Evolutionary conservation across 2,888 invertebrate species (phyloP), one percentile per base, ranked within the genome.

Genomic region (Melinaea marsaeus): DNA sequence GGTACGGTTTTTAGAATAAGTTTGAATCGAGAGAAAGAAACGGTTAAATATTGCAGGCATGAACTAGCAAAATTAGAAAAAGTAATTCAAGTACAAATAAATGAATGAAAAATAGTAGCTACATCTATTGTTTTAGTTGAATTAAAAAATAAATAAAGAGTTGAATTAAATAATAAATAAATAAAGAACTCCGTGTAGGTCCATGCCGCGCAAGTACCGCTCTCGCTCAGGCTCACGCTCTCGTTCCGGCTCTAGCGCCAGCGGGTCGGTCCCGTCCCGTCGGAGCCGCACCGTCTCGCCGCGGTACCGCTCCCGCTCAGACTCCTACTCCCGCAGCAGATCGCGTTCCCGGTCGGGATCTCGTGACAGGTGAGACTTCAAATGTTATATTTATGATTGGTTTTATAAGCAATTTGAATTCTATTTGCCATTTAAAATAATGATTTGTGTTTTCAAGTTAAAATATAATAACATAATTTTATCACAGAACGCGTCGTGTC

Each of bases 151-250:
- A 42, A 42, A 42, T 11, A 42, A 42, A 9, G 42, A 42, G 42
- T 11, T 22, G 22, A 22, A 22, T 22, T 22, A 22, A 22, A 22
- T 22, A 22, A 22, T n/a, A 58, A 45, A 13, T 58, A 11, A 58
- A 46, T 32, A 45, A 46, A 9, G 42, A 45, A 9, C n/a, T 60
- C 9, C 22, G 1, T 13, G 32, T 74, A 88, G 88, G 72, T 94
- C 94, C 0, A 93, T 94, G 2, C 93, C 93, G 0, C 93, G 94
- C 72, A 93, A 94, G 70, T 94, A 94, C 75, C 92, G 94, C 1
- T 93, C 94, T 0, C 92, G 94, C 9, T 93, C 94, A 0, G 91
- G 92, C 0, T 92, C 94, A 2, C 92, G 94, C 13, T 93, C 94
- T 3, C 91, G 92, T 7, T 92, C 93, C 6, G 85, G 72, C 4